These are phyloP conservation scores for Drepanosiphum platanoidis DNA, from an alignment of 2,888 invertebrate species.

Conservation along the genomic window DNA sequence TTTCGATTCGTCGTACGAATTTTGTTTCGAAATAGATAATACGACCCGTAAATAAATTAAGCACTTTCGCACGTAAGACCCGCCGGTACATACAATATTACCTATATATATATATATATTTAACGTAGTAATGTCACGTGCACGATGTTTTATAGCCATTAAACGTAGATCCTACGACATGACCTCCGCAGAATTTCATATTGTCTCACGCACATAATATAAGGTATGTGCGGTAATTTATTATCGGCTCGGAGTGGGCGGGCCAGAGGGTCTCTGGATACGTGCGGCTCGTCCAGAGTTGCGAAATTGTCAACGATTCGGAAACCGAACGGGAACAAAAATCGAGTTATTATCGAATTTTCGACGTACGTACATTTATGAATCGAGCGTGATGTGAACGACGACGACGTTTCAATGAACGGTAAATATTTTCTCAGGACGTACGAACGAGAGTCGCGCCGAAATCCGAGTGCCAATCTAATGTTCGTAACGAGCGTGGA, in stretches of 20 bases:
- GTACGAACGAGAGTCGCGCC: background rate
- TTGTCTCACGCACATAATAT: background rate
- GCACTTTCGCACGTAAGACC: no score
- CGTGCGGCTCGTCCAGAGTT: background rate
- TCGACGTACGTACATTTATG: background rate
- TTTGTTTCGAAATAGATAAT: no score
- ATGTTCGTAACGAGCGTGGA: background rate
- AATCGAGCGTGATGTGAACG: background rate
- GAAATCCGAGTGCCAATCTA: background rate
- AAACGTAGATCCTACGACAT: background rate
- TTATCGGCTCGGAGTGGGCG: background rate
- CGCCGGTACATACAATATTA: no score
- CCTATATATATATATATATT: no score
- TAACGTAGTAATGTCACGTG: background rate
- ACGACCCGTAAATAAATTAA: no score
- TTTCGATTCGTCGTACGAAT: no score
- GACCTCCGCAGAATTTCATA: background rate
- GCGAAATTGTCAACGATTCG: background rate
- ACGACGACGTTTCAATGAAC: background rate
- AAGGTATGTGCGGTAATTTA: background rate
- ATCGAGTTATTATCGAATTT: background rate
- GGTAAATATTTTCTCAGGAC: background rate
- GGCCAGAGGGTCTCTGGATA: background rate
- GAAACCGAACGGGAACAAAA: background rate
- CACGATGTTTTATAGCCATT: background rate